These are phyloP conservation scores for Glyphotaelius pellucidus DNA, from an alignment of 2,888 invertebrate genomes.

Conservation along the genomic window DNA sequence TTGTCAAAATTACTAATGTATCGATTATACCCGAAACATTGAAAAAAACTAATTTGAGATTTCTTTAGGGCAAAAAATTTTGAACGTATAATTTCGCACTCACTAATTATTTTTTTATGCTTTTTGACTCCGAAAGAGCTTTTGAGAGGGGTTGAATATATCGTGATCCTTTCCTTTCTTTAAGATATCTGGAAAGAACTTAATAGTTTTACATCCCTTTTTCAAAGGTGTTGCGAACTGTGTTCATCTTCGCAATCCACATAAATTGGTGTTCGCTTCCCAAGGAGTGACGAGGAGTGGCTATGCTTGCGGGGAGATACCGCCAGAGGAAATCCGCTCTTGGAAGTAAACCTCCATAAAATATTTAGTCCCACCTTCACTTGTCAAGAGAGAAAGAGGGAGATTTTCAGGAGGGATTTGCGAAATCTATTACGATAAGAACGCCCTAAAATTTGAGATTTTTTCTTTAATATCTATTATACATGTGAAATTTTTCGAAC, in stretches of 20 bases:
- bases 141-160: background rate
- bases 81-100: background rate
- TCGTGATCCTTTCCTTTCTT: background rate
- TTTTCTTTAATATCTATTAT: background rate
- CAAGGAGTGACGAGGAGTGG: slow-evolving; percentile 67
- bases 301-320: slow-evolving; percentile 68
- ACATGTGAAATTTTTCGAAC: background rate
- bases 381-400: slow-evolving; percentile 13
- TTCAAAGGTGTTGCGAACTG: slow-evolving; percentile 35
- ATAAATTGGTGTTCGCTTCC: slow-evolving; percentile 47
- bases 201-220: slow-evolving; percentile 24
- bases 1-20: background rate
- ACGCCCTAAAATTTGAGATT: background rate
- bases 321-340: slow-evolving; percentile 31
- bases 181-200: slow-evolving; percentile 9
- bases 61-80: background rate
- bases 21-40: background rate
- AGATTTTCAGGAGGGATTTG: slow-evolving; percentile 15
- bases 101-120: background rate
- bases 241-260: slow-evolving; percentile 48
- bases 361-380: slow-evolving; percentile 42
- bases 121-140: background rate
- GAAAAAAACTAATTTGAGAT: background rate
- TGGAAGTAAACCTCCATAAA: slow-evolving; percentile 41
- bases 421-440: slow-evolving; percentile 3